These are phyloP conservation scores for Lethenteron reissneri DNA, from an alignment of 2,113 vertebrate species.

Conservation along the genomic window DNA sequence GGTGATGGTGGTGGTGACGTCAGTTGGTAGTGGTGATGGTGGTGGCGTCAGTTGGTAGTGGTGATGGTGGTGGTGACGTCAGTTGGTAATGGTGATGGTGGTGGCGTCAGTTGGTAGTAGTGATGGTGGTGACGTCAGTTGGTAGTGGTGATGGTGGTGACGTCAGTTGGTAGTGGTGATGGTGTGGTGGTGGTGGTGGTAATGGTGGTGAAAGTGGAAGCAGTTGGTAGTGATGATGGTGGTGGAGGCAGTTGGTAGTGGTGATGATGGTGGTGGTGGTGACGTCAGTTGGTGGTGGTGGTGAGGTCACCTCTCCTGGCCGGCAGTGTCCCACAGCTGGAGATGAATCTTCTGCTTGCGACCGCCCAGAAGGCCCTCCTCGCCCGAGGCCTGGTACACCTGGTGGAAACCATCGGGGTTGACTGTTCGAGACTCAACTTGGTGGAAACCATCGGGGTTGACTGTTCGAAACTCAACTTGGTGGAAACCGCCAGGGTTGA, in stretches of 20 bases:
- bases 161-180: too few relatives aligned
- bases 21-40: too few relatives aligned
- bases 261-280: neutral
- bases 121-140: neutral
- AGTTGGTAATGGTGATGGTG: neutral
- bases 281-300: neutral
- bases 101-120: neutral
- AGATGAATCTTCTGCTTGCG: constrained; percentile 50
- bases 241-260: constrained; percentile 13
- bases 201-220: neutral
- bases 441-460: too few relatives aligned
- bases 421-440: too few relatives aligned
- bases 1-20: too few relatives aligned
- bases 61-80: constrained; percentile 13
- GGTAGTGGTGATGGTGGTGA: too few relatives aligned
- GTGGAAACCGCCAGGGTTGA: too few relatives aligned
- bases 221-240: neutral
- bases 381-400: neutral
- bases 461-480: too few relatives aligned
- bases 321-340: constrained; percentile 89
- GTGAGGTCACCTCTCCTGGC: constrained; percentile 55
- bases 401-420: neutral
- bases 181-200: neutral
- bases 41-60: neutral
- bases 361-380: neutral